These are phyloP conservation scores for Martes martes DNA, from an alignment of 2,113 vertebrate species.

Conservation along the genomic window DNA sequence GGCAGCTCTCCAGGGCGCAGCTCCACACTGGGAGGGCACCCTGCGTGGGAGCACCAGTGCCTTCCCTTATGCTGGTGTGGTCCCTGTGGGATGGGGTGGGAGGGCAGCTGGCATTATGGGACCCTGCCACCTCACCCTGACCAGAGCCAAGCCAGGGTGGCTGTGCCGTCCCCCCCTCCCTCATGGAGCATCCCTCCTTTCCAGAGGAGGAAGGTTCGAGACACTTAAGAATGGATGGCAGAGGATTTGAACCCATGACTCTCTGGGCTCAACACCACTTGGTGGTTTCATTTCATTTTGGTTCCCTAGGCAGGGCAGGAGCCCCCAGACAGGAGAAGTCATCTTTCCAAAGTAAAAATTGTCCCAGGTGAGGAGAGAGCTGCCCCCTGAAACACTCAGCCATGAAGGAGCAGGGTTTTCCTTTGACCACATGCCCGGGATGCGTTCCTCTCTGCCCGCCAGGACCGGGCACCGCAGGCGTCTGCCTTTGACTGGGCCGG, in stretches of 20 bases:
- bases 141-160: background rate
- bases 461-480: background rate
- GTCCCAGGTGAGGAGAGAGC: background rate
- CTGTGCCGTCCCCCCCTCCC: background rate
- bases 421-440: background rate
- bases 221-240: background rate
- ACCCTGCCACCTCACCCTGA: background rate
- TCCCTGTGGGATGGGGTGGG: fast-evolving
- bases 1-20: fast-evolving
- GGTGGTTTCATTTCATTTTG: background rate
- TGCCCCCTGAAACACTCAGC: background rate
- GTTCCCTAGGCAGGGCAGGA: background rate
- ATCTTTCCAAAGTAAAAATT: background rate
- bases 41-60: fast-evolving
- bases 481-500: slow-evolving; percentile 5
- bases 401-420: background rate
- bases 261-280: background rate
- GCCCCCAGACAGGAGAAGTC: background rate
- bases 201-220: background rate
- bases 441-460: background rate
- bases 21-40: background rate
- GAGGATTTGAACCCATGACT: background rate
- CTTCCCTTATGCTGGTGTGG: background rate
- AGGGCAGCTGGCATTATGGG: background rate
- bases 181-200: fast-evolving